phyloP scores from a whole-genome alignment of 2,113 vertebrate species.

The Equus quagga region DNA sequence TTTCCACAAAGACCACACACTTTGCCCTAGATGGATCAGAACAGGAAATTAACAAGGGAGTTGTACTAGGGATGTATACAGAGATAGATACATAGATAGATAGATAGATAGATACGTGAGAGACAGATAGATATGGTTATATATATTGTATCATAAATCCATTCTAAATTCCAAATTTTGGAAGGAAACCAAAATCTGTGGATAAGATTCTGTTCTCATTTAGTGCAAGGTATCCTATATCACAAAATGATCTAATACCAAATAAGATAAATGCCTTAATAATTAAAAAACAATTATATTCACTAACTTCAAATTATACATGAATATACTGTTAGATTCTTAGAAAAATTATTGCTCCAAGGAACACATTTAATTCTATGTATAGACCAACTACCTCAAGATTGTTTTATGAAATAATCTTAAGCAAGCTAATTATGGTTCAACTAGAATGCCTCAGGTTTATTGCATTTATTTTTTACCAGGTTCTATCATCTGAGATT shows the following conservation, averaged over 20 bases:
- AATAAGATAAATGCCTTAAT: neutral
- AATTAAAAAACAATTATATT: conserved; percentile 1
- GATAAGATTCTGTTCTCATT: neutral
- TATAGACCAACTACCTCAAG: neutral
- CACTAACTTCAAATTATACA: neutral
- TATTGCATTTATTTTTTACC: neutral
- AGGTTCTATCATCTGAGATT: neutral
- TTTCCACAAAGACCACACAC: conserved; percentile 94
- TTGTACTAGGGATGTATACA: neutral
- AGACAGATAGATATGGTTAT: neutral
- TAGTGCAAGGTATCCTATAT: neutral
- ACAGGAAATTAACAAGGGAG: neutral
- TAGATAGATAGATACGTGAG: neutral
- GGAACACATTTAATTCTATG: neutral
- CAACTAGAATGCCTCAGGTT: neutral
- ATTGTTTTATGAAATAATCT: neutral
- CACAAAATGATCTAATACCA: neutral
- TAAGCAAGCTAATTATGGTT: neutral
- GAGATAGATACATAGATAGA: neutral
- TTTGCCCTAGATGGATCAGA: conserved; percentile 81
- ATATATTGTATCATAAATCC: neutral
- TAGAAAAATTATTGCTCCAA: conserved; percentile 9
- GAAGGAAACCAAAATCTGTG: neutral
- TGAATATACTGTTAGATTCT: neutral
- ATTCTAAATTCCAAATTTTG: neutral